phyloP scores from a whole-genome alignment of 2,797 vertebrate species.

The Brachyalestes nurse region DNA sequence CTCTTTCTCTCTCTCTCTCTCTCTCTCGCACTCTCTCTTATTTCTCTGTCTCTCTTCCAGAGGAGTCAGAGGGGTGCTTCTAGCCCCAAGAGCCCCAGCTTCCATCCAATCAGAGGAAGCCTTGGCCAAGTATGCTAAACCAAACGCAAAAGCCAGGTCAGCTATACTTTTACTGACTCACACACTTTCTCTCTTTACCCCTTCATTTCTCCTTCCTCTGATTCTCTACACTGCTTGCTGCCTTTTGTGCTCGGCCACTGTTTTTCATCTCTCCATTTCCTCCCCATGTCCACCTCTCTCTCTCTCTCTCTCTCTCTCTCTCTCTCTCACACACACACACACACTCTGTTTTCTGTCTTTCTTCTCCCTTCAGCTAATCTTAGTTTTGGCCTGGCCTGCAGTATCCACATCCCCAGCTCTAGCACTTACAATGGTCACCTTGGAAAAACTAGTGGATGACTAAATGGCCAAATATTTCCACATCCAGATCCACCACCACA shows the following conservation, averaged over 20 bases:
- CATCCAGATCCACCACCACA: conserved; percentile 34
- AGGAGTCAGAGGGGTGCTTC: conserved; percentile 64
- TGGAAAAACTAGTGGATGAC: conserved; percentile 47
- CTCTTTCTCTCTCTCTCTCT: conserved; percentile 50
- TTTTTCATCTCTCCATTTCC: conserved; percentile 46
- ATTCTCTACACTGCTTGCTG: conserved; percentile 28
- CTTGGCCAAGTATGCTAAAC: conserved; percentile 81
- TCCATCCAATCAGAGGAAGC: conserved; percentile 83
- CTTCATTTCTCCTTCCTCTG: conserved; percentile 22
- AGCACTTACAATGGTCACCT: conserved; percentile 54
- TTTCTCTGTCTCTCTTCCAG: conserved; percentile 65
- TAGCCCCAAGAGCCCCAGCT: conserved; percentile 72
- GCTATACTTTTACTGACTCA: conserved; percentile 69
- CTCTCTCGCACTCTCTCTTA: conserved; percentile 55
- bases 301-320: conserved; percentile 7
- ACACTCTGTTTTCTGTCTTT: conserved; percentile 53
- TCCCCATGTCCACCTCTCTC: conserved; percentile 22
- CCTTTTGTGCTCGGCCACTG: conserved; percentile 25
- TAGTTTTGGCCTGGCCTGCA: conserved; percentile 41
- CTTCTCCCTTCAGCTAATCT: conserved; percentile 45
- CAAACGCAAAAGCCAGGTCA: conserved; percentile 78
- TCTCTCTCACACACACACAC: conserved; percentile 10
- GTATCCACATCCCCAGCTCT: conserved; percentile 41
- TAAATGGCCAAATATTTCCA: conserved; percentile 40
- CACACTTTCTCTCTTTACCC: conserved; percentile 30